Percentiles rank a stretch among this genome's conserved stretches.
Evolutionary conservation across 2,113 vertebrate species (phyloP).

Genomic region (Pimephales promelas): DNA sequence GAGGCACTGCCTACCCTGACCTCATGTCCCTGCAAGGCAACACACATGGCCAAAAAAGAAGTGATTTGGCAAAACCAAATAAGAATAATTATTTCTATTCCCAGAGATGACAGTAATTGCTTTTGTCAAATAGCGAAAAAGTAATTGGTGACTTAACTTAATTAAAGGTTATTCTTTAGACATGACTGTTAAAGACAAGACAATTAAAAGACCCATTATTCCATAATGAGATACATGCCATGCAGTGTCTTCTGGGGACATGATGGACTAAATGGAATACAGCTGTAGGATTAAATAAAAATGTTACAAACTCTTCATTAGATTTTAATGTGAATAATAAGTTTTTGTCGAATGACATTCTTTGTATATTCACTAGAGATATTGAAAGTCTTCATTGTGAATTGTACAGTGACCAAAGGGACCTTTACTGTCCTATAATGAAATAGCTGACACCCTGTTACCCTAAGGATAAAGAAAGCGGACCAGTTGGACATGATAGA

Average conservation of each 20-base stretch:
- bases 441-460: constrained; percentile 11
- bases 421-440: constrained; percentile 27
- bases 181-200: constrained; percentile 76
- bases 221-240: constrained; percentile 68
- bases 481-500: constrained; percentile 20
- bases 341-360: background rate
- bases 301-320: background rate
- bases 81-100: constrained; percentile 68
- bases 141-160: constrained; percentile 69
- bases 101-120: constrained; percentile 74
- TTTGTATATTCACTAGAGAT: background rate
- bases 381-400: constrained; percentile 8
- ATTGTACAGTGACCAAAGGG: background rate
- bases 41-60: constrained; percentile 64
- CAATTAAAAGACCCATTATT: constrained; percentile 78
- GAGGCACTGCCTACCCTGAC: too few relatives aligned
- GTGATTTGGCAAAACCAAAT: constrained; percentile 67
- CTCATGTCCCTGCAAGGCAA: too few relatives aligned
- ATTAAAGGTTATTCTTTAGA: constrained; percentile 76
- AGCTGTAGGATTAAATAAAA: constrained; percentile 10
- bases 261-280: constrained; percentile 36
- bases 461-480: constrained; percentile 8
- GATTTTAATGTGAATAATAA: background rate
- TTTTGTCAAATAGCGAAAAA: constrained; percentile 69
- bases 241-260: constrained; percentile 59